A percentile compares a stretch with the other conserved stretches of the same genome.
Conservation (phyloP, 1,140 invertebrate genomes). For the Polypedilum vanderplanki region DNA sequence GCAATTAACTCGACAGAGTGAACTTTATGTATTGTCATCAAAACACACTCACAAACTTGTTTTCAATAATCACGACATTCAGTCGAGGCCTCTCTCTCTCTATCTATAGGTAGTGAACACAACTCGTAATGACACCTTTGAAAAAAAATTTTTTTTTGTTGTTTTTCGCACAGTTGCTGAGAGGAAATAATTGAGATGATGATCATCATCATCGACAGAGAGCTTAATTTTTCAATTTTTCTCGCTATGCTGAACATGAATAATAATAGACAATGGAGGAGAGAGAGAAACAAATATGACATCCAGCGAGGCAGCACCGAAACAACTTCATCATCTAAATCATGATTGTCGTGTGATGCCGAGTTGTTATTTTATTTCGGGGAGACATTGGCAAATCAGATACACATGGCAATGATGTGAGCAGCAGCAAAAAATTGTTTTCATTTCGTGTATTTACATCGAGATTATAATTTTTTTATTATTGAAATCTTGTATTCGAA, state of each 20-base stretch:
- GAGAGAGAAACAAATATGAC: neutral
- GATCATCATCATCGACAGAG: conserved; percentile 19
- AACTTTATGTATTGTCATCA: neutral
- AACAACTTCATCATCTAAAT: conserved; percentile 3
- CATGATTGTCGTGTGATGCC: too few relatives aligned
- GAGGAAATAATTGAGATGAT: conserved; percentile 27
- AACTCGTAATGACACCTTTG: neutral
- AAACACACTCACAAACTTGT: neutral
- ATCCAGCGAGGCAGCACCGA: conserved; percentile 1
- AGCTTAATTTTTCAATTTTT: conserved; percentile 7
- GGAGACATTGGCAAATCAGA: conserved; percentile 11
- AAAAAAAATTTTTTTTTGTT: neutral
- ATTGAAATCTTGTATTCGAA: too few relatives aligned
- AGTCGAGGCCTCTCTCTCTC: neutral
- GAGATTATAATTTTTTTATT: neutral
- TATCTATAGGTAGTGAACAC: neutral
- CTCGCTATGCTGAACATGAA: conserved; percentile 28
- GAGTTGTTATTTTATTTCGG: neutral
- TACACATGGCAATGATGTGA: too few relatives aligned
- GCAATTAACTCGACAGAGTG: neutral
- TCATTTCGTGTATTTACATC: neutral
- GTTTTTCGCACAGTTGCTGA: conserved; percentile 3
- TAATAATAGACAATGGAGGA: conserved; percentile 14
- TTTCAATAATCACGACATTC: conserved; percentile 12
- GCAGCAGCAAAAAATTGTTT: neutral